Conservation (phyloP, 2,888 invertebrate genomes). For the Beris morrisii region DNA sequence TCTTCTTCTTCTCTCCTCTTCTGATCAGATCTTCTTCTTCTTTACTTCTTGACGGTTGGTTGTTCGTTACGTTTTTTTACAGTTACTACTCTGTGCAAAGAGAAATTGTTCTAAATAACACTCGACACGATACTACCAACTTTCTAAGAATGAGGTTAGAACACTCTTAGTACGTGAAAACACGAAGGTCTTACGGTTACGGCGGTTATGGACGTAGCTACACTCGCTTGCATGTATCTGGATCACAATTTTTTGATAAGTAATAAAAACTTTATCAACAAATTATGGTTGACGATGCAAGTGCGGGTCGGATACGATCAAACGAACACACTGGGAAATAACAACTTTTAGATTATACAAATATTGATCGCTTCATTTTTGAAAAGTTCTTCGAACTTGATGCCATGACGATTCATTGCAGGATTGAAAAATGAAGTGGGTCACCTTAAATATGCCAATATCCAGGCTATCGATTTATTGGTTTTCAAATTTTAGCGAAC, state of each 20-base stretch:
- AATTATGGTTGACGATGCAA: neutral
- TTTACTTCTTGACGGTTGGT: conserved; percentile 12
- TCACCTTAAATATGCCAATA: too few species aligned
- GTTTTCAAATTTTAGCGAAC: too few species aligned
- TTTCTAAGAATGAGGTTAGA: conserved; percentile 42
- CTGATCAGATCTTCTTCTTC: conserved; percentile 12
- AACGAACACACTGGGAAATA: neutral
- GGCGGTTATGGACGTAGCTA: conserved; percentile 6
- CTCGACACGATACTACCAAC: conserved; percentile 32
- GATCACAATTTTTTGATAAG: conserved; percentile 18
- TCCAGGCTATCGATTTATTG: too few species aligned
- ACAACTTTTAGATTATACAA: neutral
- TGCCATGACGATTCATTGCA: too few species aligned
- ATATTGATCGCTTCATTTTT: too few species aligned
- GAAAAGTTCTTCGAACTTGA: too few species aligned
- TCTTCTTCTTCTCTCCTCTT: conserved; percentile 8
- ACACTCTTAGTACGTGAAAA: conserved; percentile 31
- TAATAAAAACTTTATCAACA: neutral
- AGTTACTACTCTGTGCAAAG: conserved; percentile 34
- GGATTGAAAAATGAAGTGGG: too few species aligned
- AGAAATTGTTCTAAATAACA: conserved; percentile 41
- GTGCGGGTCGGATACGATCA: conserved; percentile 5
- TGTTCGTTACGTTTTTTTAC: conserved; percentile 28
- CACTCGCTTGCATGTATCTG: neutral
- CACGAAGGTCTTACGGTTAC: conserved; percentile 23